These are phyloP conservation scores for Neolamprologus variostigma DNA, from an alignment of 2,113 vertebrate genomes.

Conservation along the genomic window DNA sequence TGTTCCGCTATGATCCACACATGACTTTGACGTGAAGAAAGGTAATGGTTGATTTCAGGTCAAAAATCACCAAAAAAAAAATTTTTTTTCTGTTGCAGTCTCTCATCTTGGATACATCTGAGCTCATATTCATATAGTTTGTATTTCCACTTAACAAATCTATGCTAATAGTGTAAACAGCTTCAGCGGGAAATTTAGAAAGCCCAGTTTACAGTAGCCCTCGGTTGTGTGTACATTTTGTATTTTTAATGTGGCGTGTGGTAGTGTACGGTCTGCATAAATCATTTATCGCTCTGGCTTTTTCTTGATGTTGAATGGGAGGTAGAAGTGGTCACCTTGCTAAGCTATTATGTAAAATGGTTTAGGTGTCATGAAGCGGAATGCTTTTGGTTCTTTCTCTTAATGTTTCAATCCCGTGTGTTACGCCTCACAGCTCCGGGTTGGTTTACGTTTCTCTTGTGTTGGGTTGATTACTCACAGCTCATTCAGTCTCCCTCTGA, in stretches of 20 bases:
- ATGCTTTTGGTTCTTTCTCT: not conserved
- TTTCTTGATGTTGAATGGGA: not conserved
- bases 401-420: not conserved
- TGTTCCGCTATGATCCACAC: not conserved
- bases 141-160: not conserved
- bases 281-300: slow-evolving; percentile 32
- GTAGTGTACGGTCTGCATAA: slow-evolving; percentile 1
- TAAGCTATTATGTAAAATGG: not conserved
- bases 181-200: not conserved
- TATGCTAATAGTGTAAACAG: not conserved
- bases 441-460: not conserved
- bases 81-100: not conserved
- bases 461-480: not conserved
- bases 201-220: not conserved
- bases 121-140: not conserved
- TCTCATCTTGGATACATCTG: not conserved
- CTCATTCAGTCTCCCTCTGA: not conserved
- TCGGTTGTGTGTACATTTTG: slow-evolving; percentile 18
- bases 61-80: not conserved
- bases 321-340: not conserved
- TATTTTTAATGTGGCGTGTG: slow-evolving; percentile 40
- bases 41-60: not conserved
- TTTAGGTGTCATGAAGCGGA: not conserved
- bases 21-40: not conserved
- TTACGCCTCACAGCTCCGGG: not conserved